Conservation (phyloP, 2,888 invertebrate species). For the Odontothrips loti region DNA sequence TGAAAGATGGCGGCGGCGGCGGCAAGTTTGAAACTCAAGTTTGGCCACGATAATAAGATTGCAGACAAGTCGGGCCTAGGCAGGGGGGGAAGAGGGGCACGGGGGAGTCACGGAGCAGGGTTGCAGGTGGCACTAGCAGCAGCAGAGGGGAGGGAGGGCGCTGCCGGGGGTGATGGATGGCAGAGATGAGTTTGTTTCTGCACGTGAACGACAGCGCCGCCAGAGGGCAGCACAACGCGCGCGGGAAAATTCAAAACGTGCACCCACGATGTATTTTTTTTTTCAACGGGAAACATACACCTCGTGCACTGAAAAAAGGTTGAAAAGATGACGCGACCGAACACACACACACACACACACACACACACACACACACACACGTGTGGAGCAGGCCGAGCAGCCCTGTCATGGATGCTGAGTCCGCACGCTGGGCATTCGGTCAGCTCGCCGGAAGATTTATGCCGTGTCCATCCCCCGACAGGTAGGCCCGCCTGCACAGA, state of each 20-base stretch:
- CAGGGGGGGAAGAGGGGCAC: neutral
- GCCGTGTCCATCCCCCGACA: neutral
- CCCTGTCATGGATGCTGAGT: too few species aligned
- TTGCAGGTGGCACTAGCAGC: neutral
- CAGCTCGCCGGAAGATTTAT: conserved; percentile 1
- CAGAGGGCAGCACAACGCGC: neutral
- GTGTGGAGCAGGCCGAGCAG: too few species aligned
- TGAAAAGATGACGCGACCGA: too few species aligned
- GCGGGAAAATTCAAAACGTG: neutral
- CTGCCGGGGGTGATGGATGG: neutral
- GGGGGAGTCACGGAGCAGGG: neutral
- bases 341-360: too few species aligned
- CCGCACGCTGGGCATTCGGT: neutral
- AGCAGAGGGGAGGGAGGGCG: neutral
- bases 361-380: too few species aligned
- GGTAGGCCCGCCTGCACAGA: neutral
- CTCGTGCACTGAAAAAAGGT: too few species aligned
- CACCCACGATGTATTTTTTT: too few species aligned
- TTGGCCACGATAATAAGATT: conserved; percentile 26
- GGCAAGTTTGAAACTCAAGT: conserved; percentile 23
- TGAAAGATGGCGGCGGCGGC: conserved; percentile 9
- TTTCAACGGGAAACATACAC: too few species aligned
- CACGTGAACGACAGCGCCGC: neutral
- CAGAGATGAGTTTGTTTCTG: conserved; percentile 11
- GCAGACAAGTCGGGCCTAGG: neutral